Evolutionary conservation across 2,797 vertebrate species (phyloP).

Genomic region (Dermochelys coriacea): DNA sequence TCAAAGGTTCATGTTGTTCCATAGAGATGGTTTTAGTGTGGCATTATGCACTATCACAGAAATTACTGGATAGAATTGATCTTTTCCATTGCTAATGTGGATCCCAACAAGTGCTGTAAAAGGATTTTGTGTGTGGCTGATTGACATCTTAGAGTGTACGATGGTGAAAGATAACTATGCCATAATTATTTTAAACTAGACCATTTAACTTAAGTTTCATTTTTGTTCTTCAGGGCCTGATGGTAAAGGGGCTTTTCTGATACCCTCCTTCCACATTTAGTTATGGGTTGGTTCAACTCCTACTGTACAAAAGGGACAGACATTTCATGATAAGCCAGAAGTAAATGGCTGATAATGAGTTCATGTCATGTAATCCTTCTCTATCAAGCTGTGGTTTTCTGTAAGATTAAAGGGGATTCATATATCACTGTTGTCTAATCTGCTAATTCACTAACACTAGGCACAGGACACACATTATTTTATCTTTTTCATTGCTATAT

Average conservation of each 20-base stretch:
- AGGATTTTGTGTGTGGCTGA: neutral
- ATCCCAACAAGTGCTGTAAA: neutral
- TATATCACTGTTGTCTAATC: slow-evolving; percentile 32
- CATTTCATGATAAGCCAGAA: slow-evolving; percentile 40
- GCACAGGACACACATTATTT: slow-evolving; percentile 27
- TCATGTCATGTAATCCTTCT: slow-evolving; percentile 47
- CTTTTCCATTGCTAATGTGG: neutral
- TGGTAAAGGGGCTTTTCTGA: neutral
- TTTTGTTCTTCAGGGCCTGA: neutral
- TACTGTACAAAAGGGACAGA: neutral
- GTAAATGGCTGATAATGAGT: slow-evolving; percentile 29
- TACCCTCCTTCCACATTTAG: neutral
- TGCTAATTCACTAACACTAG: neutral
- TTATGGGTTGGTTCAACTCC: neutral
- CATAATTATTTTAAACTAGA: slow-evolving; percentile 5
- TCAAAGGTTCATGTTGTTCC: neutral
- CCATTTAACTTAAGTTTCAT: neutral
- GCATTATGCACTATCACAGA: neutral
- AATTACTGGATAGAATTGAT: neutral
- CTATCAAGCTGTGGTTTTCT: slow-evolving; percentile 20
- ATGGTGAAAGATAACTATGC: accelerated
- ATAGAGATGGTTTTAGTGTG: neutral
- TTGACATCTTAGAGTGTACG: neutral
- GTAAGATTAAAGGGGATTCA: slow-evolving; percentile 40
- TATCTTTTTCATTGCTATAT: slow-evolving; percentile 35